Base-by-base conservation (phyloP, 2,113 vertebrate genomes). In the Pterocles burchelli region DNA sequence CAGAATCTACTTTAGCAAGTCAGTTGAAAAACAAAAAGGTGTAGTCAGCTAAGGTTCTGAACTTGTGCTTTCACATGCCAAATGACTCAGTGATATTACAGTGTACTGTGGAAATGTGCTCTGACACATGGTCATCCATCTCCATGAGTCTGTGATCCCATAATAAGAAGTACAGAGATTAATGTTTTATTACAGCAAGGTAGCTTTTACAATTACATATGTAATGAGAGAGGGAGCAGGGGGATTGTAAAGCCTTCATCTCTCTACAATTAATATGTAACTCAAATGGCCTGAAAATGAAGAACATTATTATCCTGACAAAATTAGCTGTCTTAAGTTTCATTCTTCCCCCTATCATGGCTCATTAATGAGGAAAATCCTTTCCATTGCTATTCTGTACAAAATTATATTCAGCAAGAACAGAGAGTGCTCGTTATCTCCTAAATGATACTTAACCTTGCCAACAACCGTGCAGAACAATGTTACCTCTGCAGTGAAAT, bases 151-250 rank as follows among this genome's bases (percentile, higher is more conserved):
- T 82, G 41, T 36, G 61, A 76, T 81, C 66, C 89, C 74, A 65
- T 89, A 95, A 89, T 86, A 84, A 77, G 55, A 85, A 89, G 66
- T 73, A 68, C 52, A 81, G 88, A 74, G 65, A 96, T 96, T 17
- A 95, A 96, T 92, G 66, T 95, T 97, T 95, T 94, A 96, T 93
- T 95, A 95, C 79, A 76, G 81, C 28, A 94, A 34, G 73, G 77
- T 85, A 73, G 70, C 74, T 93, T 93, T 85, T 76, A 89, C 73
- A 88, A 76, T 94, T 92, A 82, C n/a, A 72, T 93, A 65, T 86
- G n/a, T 93, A 92, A 96, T 78, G 62, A 72, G 81, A 95, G 74
- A 91, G 58, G 66, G 77, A 94, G 46, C 89, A 73, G 16, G 46
- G 88, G 75, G 31, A 91, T 45, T 93, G 58, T 76, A 54, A 89